Conservation (phyloP, 2,888 invertebrate species). For the Nymphalis c-album region DNA sequence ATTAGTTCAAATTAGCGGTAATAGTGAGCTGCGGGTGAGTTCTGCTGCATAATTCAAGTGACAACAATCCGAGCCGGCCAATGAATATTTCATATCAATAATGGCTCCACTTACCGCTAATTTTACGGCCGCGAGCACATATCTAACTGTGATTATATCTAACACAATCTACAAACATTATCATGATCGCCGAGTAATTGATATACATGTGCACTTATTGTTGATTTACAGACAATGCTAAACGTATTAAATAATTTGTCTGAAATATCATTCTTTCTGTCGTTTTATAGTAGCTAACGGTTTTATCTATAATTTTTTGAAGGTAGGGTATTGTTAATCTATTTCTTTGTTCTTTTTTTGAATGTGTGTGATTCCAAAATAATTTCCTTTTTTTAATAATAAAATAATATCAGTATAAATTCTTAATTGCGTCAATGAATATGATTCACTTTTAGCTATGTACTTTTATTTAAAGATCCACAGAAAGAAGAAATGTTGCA, state of each 20-base stretch:
- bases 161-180: constrained; percentile 33
- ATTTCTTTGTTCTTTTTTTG: too few relatives aligned
- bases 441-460: too few relatives aligned
- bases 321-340: too few relatives aligned
- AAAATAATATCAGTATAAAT: too few relatives aligned
- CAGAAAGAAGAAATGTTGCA: too few relatives aligned
- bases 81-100: constrained; percentile 76
- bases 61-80: constrained; percentile 69
- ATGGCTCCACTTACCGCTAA: constrained; percentile 60
- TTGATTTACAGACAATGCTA: constrained; percentile 1
- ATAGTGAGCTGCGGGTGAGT: constrained; percentile 68
- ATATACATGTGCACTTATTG: not conserved
- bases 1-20: constrained; percentile 78
- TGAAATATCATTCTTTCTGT: not conserved
- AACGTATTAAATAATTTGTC: not conserved
- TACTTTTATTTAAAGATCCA: too few relatives aligned
- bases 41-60: constrained; percentile 68
- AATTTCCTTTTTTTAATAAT: too few relatives aligned
- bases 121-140: constrained; percentile 51
- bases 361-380: too few relatives aligned
- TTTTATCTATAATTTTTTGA: too few relatives aligned
- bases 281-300: too few relatives aligned
- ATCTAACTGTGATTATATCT: constrained; percentile 37
- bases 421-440: too few relatives aligned
- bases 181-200: constrained; percentile 10